A percentile compares a stretch with the other conserved stretches of the same genome.
Evolutionary conservation across 2,113 vertebrate species (phyloP).

Genomic region (Alosa alosa): DNA sequence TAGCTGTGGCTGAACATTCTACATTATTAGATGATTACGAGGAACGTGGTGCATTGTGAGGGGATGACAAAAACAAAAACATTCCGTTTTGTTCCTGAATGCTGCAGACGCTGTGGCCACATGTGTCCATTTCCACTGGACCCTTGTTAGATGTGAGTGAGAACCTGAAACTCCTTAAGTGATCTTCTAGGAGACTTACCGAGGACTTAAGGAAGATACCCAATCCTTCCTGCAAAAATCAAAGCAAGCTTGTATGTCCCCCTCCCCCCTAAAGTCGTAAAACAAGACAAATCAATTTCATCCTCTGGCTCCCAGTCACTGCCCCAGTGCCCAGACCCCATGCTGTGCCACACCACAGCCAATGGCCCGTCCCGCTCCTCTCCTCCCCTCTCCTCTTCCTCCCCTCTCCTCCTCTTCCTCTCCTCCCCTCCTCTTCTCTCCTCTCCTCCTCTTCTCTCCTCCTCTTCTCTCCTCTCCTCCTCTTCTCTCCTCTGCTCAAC

Average conservation of each 20-base stretch:
- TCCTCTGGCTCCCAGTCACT: constrained; percentile 41
- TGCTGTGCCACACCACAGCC: neutral
- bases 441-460: neutral
- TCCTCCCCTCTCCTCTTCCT: neutral
- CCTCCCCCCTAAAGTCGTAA: constrained; percentile 39
- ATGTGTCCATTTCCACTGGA: too few species aligned
- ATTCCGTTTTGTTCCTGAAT: neutral
- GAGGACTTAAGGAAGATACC: neutral
- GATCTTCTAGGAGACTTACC: neutral
- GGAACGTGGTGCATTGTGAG: neutral
- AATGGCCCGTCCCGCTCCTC: neutral
- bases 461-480: neutral
- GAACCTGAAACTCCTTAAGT: neutral
- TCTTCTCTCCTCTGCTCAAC: neutral
- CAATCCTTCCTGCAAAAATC: neutral
- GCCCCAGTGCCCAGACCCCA: neutral
- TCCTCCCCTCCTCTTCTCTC: neutral
- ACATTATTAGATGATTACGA: neutral
- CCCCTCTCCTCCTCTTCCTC: neutral
- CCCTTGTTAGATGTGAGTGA: neutral
- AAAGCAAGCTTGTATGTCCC: neutral
- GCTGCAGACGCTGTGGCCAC: too few species aligned
- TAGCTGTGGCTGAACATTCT: neutral
- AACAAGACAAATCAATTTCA: constrained; percentile 59
- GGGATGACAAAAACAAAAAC: neutral